Conservation (phyloP, 2,797 vertebrate genomes). For the Cossypha caffra region DNA sequence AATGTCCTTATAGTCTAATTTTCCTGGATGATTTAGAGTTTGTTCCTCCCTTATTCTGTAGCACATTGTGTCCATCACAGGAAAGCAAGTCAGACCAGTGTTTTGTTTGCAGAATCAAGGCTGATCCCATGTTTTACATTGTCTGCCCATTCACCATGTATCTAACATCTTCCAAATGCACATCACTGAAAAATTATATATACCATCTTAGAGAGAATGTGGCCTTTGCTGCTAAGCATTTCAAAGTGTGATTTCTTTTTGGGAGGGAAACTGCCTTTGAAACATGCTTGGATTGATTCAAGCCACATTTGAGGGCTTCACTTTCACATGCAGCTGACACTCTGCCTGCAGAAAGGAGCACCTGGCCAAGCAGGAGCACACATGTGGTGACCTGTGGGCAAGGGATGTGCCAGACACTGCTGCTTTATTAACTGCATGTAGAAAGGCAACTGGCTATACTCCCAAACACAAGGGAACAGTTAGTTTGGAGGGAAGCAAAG, state of each 20-base stretch:
- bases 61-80: fast-evolving
- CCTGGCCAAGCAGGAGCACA: not conserved
- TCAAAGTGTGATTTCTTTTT: not conserved
- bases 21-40: not conserved
- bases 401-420: not conserved
- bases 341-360: not conserved
- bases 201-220: not conserved
- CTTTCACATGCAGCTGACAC: not conserved
- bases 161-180: fast-evolving
- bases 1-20: not conserved
- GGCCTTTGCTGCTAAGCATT: not conserved
- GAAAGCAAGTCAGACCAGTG: fast-evolving
- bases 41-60: not conserved
- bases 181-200: not conserved
- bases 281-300: not conserved
- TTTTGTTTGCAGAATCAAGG: not conserved
- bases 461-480: not conserved
- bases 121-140: not conserved
- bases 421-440: not conserved
- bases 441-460: not conserved
- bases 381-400: not conserved
- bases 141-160: not conserved
- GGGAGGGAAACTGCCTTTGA: not conserved
- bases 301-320: not conserved
- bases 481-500: not conserved